Evolutionary conservation across 2,113 vertebrate genomes (phyloP).

Genomic region (Alces alces): DNA sequence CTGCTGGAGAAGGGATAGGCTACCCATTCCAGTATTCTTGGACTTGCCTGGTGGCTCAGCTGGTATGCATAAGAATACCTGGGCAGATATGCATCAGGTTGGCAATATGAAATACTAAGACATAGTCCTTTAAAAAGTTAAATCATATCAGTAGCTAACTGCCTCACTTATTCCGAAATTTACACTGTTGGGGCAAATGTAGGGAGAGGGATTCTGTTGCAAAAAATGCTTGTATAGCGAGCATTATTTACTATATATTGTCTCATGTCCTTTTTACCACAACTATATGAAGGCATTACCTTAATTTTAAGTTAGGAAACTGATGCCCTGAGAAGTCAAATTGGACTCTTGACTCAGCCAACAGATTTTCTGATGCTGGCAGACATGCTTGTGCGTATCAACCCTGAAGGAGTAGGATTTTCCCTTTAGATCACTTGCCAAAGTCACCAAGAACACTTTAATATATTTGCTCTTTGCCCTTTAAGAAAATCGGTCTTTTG

Average conservation of each 20-base stretch:
- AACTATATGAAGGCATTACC: background rate
- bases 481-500: background rate
- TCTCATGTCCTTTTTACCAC: background rate
- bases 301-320: background rate
- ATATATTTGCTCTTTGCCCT: background rate
- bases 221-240: background rate
- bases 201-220: background rate
- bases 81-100: no score
- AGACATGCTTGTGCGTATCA: rapidly evolving
- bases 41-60: background rate
- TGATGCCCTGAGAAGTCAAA: background rate
- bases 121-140: background rate
- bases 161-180: background rate
- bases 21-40: background rate
- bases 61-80: background rate
- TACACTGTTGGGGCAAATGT: background rate
- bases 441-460: background rate
- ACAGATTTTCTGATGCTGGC: background rate
- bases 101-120: background rate
- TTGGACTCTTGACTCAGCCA: background rate
- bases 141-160: background rate
- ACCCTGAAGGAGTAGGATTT: background rate
- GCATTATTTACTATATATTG: background rate
- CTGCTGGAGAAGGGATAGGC: background rate
- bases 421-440: background rate